Evolutionary conservation across 2,113 vertebrate genomes (phyloP).

Genomic region (Solenodon paradoxus): DNA sequence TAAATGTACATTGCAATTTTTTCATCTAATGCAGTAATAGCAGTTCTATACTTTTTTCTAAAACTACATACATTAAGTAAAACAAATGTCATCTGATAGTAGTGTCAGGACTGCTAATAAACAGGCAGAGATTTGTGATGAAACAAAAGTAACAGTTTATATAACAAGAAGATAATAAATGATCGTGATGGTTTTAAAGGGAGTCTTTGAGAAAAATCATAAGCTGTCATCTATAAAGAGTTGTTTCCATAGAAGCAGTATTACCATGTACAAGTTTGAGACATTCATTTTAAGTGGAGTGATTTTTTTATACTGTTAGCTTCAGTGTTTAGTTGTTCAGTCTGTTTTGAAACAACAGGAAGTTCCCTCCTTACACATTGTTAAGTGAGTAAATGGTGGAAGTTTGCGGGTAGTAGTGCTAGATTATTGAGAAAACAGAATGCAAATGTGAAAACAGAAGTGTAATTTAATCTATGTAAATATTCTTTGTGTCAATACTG

Average conservation of each 20-base stretch:
- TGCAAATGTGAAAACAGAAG: background rate
- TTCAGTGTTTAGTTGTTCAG: conserved; percentile 19
- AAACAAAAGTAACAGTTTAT: conserved; percentile 80
- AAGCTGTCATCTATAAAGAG: conserved; percentile 35
- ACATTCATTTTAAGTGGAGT: background rate
- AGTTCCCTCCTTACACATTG: background rate
- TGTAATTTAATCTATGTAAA: background rate
- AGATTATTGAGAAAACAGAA: background rate
- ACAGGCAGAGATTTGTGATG: conserved; percentile 78
- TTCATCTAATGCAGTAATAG: conserved; percentile 80
- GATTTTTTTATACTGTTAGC: background rate
- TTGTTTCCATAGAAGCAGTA: background rate
- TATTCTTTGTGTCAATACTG: background rate
- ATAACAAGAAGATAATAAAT: conserved; percentile 72
- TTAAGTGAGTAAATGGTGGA: background rate
- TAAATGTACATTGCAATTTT: conserved; percentile 84
- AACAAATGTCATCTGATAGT: conserved; percentile 83
- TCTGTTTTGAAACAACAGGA: background rate
- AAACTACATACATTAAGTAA: conserved; percentile 81
- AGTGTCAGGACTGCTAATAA: conserved; percentile 72
- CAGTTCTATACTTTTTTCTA: conserved; percentile 78
- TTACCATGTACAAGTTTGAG: background rate
- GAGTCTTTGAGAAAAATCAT: conserved; percentile 59
- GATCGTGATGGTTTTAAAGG: conserved; percentile 64
- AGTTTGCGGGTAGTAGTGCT: background rate